Evolutionary conservation across 2,113 vertebrate species (phyloP).

Genomic region (Clupea harengus): DNA sequence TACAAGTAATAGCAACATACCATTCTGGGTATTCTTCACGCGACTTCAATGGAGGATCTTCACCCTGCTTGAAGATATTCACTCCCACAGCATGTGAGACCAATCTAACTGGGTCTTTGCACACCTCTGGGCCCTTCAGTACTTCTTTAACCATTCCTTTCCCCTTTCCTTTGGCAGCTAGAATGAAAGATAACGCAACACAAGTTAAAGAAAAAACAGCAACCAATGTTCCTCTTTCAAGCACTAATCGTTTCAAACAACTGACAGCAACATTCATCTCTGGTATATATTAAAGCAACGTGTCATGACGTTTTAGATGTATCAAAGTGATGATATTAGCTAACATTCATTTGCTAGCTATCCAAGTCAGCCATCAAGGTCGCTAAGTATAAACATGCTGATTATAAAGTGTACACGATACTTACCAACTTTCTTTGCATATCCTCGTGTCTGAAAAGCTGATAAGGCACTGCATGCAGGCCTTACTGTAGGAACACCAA

Average conservation of each 20-base stretch:
- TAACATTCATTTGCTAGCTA: not conserved
- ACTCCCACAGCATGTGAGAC: slow-evolving; percentile 80
- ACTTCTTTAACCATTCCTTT: slow-evolving; percentile 73
- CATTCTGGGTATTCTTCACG: slow-evolving; percentile 84
- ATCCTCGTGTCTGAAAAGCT: slow-evolving; percentile 56
- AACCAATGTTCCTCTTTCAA: not conserved
- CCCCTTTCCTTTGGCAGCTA: slow-evolving; percentile 76
- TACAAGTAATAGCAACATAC: slow-evolving; percentile 56
- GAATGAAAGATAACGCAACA: not conserved
- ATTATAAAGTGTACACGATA: not conserved
- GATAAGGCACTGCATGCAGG: slow-evolving; percentile 29
- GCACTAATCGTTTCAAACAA: not conserved
- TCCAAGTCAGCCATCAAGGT: not conserved
- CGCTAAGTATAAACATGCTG: not conserved
- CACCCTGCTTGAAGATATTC: slow-evolving; percentile 85
- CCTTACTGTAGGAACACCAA: slow-evolving; percentile 14
- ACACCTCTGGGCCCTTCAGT: slow-evolving; percentile 82
- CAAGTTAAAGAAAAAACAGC: not conserved
- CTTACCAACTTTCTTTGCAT: slow-evolving; percentile 74
- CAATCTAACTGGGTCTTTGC: slow-evolving; percentile 79
- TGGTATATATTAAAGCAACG: not conserved
- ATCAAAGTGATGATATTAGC: not conserved
- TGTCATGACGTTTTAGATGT: not conserved
- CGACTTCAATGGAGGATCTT: slow-evolving; percentile 79
- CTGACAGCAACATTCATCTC: too few relatives aligned